These are phyloP conservation scores for Cryptus armator DNA, from an alignment of 2,888 invertebrate species.

Conservation along the genomic window DNA sequence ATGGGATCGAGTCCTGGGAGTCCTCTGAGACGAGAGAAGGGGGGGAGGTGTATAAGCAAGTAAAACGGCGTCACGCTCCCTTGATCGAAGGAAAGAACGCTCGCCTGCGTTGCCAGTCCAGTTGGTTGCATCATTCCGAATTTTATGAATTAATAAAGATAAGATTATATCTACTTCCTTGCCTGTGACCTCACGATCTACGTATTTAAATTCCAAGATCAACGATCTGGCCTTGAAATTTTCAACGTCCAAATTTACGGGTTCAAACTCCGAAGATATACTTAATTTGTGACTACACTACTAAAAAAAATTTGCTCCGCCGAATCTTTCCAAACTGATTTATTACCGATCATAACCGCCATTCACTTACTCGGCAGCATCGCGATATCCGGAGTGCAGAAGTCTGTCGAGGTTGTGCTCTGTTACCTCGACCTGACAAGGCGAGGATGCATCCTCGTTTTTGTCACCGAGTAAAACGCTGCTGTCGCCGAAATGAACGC, in stretches of 20 bases:
- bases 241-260: too few species aligned
- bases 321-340: too few species aligned
- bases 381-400: constrained; percentile 74
- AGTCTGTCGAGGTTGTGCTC: constrained; percentile 78
- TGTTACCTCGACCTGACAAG: constrained; percentile 71
- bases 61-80: constrained; percentile 46
- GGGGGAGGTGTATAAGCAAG: background rate
- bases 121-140: background rate
- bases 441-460: constrained; percentile 18
- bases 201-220: too few species aligned
- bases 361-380: constrained; percentile 75
- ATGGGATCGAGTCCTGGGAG: constrained; percentile 40
- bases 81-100: constrained; percentile 19
- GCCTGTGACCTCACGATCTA: background rate
- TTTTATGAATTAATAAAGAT: background rate
- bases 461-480: constrained; percentile 44
- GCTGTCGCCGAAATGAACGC: constrained; percentile 65
- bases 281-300: too few species aligned
- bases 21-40: background rate
- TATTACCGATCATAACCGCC: too few species aligned
- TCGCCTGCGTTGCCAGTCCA: background rate
- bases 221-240: too few species aligned
- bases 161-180: background rate
- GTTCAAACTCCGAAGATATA: too few species aligned
- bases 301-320: too few species aligned